Evolutionary conservation across 2,113 vertebrate genomes (phyloP).

Genomic region (Cromileptes altivelis): DNA sequence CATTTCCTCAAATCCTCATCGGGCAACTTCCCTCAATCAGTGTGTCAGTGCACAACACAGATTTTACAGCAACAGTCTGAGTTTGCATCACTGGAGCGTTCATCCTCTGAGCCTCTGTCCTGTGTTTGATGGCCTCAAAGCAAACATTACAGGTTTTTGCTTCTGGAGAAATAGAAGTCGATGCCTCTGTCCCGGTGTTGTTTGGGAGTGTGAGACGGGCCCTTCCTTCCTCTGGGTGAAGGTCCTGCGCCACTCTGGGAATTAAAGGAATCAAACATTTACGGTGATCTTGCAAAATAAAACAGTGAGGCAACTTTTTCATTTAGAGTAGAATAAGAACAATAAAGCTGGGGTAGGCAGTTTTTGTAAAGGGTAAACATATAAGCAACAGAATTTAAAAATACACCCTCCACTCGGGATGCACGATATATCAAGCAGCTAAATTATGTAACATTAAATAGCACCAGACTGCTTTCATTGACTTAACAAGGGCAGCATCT

Average conservation of each 20-base stretch:
- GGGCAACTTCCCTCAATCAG: not conserved
- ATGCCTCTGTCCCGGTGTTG: slow-evolving; percentile 84
- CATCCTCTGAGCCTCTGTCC: not conserved
- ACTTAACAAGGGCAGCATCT: too few relatives aligned
- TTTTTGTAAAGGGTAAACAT: too few relatives aligned
- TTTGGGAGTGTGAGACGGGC: slow-evolving; percentile 66
- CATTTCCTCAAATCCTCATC: slow-evolving; percentile 23
- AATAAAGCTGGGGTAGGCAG: too few relatives aligned
- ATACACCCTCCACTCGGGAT: too few relatives aligned
- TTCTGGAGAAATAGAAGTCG: slow-evolving; percentile 88
- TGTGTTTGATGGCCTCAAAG: not conserved
- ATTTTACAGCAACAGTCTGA: slow-evolving; percentile 1
- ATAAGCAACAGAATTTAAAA: too few relatives aligned
- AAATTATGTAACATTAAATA: too few relatives aligned
- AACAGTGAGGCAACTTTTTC: not conserved
- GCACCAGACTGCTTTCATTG: too few relatives aligned
- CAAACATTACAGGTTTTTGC: slow-evolving; percentile 71
- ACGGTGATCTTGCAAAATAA: not conserved
- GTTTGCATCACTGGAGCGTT: not conserved
- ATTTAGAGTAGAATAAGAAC: too few relatives aligned
- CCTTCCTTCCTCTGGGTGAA: slow-evolving; percentile 75
- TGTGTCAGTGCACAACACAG: not conserved
- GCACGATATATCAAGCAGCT: too few relatives aligned
- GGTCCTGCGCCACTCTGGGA: slow-evolving; percentile 69
- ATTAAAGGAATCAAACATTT: not conserved